A percentile compares a stretch with the other conserved stretches of the same genome.
phyloP scores from a whole-genome alignment of 2,888 invertebrate species.

The Andrena camellia region DNA sequence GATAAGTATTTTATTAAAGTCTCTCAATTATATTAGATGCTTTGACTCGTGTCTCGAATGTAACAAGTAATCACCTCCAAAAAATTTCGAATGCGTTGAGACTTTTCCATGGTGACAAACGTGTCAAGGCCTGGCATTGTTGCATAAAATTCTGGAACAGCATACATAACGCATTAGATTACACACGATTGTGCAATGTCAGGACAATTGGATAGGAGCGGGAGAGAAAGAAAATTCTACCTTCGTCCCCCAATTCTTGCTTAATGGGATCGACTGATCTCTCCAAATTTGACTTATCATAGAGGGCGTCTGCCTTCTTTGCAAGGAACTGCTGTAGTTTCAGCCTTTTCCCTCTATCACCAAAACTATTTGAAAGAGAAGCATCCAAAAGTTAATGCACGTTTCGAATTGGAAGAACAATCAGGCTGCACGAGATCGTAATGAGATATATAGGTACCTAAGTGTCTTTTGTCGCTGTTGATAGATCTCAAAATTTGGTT shows the following conservation, averaged over 20 bases:
- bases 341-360: slow-evolving; percentile 93
- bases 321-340: slow-evolving; percentile 95
- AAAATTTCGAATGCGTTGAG: slow-evolving; percentile 92
- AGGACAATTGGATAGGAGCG: slow-evolving; percentile 47
- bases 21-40: too few relatives aligned
- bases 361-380: slow-evolving; percentile 86
- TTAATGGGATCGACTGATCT: slow-evolving; percentile 78
- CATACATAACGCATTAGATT: not conserved
- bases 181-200: slow-evolving; percentile 2
- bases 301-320: slow-evolving; percentile 93
- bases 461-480: slow-evolving; percentile 92
- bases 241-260: slow-evolving; percentile 87
- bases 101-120: slow-evolving; percentile 92
- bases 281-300: slow-evolving; percentile 86
- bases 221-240: slow-evolving; percentile 82
- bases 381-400: not conserved
- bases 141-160: slow-evolving; percentile 90
- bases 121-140: slow-evolving; percentile 95
- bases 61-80: slow-evolving; percentile 89
- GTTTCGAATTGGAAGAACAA: not conserved
- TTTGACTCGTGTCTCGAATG: not conserved
- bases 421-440: too few relatives aligned
- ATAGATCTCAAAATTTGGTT: slow-evolving; percentile 91
- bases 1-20: slow-evolving; percentile 20
- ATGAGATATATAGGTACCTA: slow-evolving; percentile 84